Conservation (phyloP, 2,888 invertebrate species). For the Blera fallax region DNA sequence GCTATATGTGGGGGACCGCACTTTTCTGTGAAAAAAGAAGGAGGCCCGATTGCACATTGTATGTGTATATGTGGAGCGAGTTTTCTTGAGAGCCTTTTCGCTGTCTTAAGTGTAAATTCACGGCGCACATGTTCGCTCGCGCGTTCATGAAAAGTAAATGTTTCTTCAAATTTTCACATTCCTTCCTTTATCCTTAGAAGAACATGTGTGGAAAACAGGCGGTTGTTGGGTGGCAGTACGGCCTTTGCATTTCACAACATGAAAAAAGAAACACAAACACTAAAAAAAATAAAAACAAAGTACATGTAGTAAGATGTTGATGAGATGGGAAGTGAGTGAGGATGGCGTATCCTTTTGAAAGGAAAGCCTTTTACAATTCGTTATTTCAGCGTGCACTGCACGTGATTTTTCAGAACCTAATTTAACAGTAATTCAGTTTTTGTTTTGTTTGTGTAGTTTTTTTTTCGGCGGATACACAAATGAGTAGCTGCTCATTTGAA, state of each 20-base stretch:
- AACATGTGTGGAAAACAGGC: slow-evolving; percentile 3
- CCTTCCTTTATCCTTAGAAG: slow-evolving; percentile 37
- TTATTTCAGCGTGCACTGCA: slow-evolving; percentile 54
- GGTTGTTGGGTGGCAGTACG: slow-evolving; percentile 2
- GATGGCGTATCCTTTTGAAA: slow-evolving; percentile 41
- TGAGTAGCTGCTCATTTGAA: slow-evolving; percentile 41
- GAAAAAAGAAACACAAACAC: slow-evolving; percentile 23
- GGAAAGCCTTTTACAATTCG: slow-evolving; percentile 63
- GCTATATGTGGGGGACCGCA: slow-evolving; percentile 17
- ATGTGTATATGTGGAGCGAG: background rate
- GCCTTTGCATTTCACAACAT: slow-evolving; percentile 36
- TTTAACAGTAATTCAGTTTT: slow-evolving; percentile 70
- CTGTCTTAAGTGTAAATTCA: slow-evolving; percentile 73
- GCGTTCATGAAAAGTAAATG: slow-evolving; percentile 70
- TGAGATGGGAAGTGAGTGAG: slow-evolving; percentile 39
- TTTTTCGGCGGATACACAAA: slow-evolving; percentile 64
- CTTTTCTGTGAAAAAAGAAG: slow-evolving; percentile 31
- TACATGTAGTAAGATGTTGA: slow-evolving; percentile 58
- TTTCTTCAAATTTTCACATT: slow-evolving; percentile 56
- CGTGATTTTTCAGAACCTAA: slow-evolving; percentile 68
- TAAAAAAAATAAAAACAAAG: slow-evolving; percentile 45
- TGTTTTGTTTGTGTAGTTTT: slow-evolving; percentile 25
- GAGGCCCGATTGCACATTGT: background rate
- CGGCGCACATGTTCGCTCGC: slow-evolving; percentile 60
- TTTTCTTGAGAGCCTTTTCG: slow-evolving; percentile 50